Conservation (phyloP, 2,888 invertebrate species). For the Fissipunctia ypsillon region DNA sequence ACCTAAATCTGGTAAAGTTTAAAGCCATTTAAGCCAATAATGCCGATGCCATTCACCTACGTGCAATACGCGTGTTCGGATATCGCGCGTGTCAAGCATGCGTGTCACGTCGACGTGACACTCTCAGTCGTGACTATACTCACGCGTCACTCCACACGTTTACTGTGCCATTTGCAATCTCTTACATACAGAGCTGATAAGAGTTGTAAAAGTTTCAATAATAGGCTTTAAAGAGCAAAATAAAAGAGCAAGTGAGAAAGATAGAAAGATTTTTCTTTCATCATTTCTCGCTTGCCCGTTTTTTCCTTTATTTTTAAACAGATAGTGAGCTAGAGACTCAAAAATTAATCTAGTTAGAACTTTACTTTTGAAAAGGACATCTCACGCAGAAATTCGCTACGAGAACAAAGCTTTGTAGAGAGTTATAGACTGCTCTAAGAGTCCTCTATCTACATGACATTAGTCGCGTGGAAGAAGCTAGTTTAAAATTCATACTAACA, state of each 20-base stretch:
- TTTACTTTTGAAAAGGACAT: slow-evolving; percentile 24
- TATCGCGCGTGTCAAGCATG: slow-evolving; percentile 16
- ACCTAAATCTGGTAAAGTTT: not conserved
- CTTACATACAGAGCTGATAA: slow-evolving; percentile 20
- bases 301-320: no score
- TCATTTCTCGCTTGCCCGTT: no score
- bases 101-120: slow-evolving; percentile 27
- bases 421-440: not conserved
- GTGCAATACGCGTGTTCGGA: not conserved
- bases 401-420: slow-evolving; percentile 32
- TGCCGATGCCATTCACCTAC: not conserved
- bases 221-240: slow-evolving; percentile 1
- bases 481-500: slow-evolving; percentile 11
- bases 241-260: slow-evolving; percentile 3
- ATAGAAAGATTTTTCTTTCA: no score
- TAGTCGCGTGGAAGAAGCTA: not conserved
- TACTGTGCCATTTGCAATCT: slow-evolving; percentile 27
- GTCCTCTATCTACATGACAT: not conserved
- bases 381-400: slow-evolving; percentile 15
- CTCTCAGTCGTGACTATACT: slow-evolving; percentile 16
- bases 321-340: not conserved
- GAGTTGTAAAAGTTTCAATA: slow-evolving; percentile 14
- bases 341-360: slow-evolving; percentile 18
- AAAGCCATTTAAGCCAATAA: not conserved
- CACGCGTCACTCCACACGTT: slow-evolving; percentile 29